phyloP scores from a whole-genome alignment of 2,113 vertebrate genomes.

The Crotalus helleri region DNA sequence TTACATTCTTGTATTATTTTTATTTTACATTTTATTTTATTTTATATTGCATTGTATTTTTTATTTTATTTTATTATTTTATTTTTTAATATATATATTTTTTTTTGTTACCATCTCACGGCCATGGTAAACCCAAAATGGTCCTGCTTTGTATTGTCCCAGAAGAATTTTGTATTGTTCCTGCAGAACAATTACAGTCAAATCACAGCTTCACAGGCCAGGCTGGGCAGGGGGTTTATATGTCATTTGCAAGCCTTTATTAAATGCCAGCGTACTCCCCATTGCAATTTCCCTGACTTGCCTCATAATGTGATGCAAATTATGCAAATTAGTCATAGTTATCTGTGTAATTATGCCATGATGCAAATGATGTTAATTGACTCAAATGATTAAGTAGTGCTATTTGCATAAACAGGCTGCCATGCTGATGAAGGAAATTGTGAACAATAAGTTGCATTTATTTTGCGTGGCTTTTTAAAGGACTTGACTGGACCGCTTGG shows the following conservation, averaged over 20 bases:
- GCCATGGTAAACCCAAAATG: neutral
- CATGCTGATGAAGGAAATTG: neutral
- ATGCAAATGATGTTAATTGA: neutral
- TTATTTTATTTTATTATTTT: neutral
- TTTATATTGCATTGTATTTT: neutral
- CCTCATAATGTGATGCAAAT: neutral
- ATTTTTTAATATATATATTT: too few relatives aligned
- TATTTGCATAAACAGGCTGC: neutral
- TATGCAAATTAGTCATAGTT: neutral
- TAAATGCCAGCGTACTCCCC: neutral
- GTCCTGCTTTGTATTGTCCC: neutral
- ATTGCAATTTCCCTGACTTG: neutral
- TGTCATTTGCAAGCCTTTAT: neutral
- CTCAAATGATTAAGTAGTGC: neutral
- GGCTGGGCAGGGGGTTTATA: neutral
- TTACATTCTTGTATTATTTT: neutral
- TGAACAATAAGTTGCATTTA: neutral
- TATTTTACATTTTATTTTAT: neutral
- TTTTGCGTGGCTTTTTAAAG: neutral
- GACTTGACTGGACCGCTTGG: neutral
- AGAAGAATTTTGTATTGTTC: neutral
- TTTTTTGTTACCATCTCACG: neutral
- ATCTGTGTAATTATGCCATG: neutral
- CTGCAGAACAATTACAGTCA: neutral
- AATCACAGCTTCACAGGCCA: neutral